Evolutionary conservation across 2,888 invertebrate genomes (phyloP), one percentile per base, ranked within the genome.

Genomic region (Athripsodes cinereus): DNA sequence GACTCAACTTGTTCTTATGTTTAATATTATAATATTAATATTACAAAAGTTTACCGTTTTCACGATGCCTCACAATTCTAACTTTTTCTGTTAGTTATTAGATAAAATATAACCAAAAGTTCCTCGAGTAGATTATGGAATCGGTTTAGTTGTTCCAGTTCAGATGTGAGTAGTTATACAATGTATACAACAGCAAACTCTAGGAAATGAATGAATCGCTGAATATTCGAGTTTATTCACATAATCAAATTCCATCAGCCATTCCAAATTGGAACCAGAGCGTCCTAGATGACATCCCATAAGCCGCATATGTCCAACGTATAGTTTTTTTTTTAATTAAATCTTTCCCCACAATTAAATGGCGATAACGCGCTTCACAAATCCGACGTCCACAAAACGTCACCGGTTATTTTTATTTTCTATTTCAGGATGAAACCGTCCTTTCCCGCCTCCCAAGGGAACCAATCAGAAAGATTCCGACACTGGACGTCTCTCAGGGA

Each of bases 301-400:
- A 48, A 48, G 48, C 48, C 48, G 20, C 48, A 20, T 20, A 48
- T 40, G 59, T 19, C 16, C 8, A 5, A 13, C 40, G 40, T 22
- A 40, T n/a, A n/a, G n/a, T n/a, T n/a, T n/a, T 31, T 52, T 62
- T 61, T 62, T 62, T 59, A 62, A 59, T 62, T 59, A 59, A 62
- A 51, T 51, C 52, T 51, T 55, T 51, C 46, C 52, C 52, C 53
- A 53, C 55, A 62, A 62, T 62, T 59, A 59, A 62, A 62, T 54
- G 53, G 55, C 59, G 59, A 59, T 62, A 61, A 59, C 58, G 22
- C 40, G n/a, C 49, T 40, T 50, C 52, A 22, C 31, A 51, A 50
- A 34, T 40, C 60, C 61, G 58, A 58, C 54, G 60, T 58, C 56
- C 8, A 13, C 40, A 56, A 60, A 60, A 60, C 52, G 60, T 60